Conservation (phyloP, 2,113 vertebrate species). For the Rhinopomastus cyanomelas region DNA sequence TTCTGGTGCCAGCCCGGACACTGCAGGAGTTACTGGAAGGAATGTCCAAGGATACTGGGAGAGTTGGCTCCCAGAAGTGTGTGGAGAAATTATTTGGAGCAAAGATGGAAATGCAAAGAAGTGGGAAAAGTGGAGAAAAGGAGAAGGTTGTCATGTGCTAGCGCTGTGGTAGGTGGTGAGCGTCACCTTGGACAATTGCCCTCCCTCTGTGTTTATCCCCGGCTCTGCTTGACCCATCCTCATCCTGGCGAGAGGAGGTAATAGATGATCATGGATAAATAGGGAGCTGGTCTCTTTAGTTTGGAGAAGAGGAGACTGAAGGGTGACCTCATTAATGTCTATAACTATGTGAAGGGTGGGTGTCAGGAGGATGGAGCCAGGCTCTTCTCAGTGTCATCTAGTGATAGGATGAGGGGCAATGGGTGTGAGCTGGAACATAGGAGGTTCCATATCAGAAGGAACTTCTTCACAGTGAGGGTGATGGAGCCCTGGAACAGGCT, state of each 20-base stretch:
- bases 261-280: not conserved
- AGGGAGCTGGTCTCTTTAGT: no score
- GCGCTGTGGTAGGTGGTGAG: not conserved
- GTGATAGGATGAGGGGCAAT: no score
- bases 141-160: not conserved
- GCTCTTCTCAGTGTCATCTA: no score
- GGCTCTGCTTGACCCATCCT: not conserved
- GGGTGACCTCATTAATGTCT: no score
- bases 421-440: no score
- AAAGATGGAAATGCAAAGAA: not conserved
- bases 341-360: no score
- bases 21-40: not conserved
- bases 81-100: not conserved
- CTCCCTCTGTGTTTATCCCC: fast-evolving
- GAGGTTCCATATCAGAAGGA: no score
- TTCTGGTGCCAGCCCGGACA: not conserved
- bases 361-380: no score
- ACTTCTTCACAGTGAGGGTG: no score
- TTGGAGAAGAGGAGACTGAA: no score
- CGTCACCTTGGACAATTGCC: fast-evolving
- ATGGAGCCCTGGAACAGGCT: no score
- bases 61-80: not conserved
- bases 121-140: not conserved
- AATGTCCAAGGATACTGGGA: fast-evolving
- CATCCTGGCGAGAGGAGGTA: not conserved